These are phyloP conservation scores for Mobula hypostoma DNA, from an alignment of 2,113 vertebrate genomes.

Conservation along the genomic window DNA sequence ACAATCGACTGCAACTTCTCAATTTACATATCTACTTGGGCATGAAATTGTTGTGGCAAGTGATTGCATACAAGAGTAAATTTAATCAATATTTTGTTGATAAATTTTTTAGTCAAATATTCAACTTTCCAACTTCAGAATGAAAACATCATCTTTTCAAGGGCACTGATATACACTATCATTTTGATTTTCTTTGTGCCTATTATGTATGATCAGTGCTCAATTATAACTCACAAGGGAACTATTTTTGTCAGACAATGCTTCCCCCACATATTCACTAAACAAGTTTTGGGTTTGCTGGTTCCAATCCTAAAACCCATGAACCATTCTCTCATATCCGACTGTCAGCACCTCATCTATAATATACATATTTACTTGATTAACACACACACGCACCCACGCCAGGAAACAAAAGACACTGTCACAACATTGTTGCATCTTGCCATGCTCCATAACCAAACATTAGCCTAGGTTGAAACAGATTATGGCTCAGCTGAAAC, in stretches of 20 bases:
- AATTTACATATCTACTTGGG: no score
- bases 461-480: background rate
- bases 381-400: background rate
- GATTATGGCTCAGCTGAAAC: background rate
- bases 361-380: background rate
- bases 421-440: background rate
- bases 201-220: background rate
- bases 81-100: background rate
- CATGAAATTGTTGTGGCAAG: background rate
- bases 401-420: background rate
- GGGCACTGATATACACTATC: background rate
- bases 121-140: background rate
- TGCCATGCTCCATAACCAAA: background rate
- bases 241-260: background rate
- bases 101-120: background rate
- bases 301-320: background rate
- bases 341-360: background rate
- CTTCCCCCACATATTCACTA: background rate
- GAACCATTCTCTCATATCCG: background rate
- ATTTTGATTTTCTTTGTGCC: background rate
- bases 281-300: background rate
- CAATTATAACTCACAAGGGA: background rate
- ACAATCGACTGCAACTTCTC: background rate
- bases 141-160: background rate
- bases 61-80: background rate